Conservation (phyloP, 2,888 invertebrate genomes). For the Sminthurides aquaticus region DNA sequence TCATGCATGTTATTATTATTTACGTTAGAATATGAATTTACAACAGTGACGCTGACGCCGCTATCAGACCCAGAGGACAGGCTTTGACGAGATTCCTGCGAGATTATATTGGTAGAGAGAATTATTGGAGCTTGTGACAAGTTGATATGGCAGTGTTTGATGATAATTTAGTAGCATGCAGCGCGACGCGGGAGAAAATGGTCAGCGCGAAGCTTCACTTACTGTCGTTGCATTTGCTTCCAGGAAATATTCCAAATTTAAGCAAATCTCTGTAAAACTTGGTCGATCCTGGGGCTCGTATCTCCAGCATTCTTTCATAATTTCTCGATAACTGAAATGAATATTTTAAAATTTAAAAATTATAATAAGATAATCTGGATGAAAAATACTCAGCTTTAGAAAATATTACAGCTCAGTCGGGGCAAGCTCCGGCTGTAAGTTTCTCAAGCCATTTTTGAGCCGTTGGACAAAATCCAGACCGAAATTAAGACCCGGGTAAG, state of each 20-base stretch:
- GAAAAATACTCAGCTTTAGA: neutral
- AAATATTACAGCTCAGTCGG: slow-evolving; percentile 8
- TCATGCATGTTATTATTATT: too few species aligned
- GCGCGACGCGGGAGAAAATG: neutral
- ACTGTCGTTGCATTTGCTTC: neutral
- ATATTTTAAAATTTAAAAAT: too few species aligned
- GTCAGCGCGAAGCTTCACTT: neutral
- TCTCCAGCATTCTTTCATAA: slow-evolving; percentile 24
- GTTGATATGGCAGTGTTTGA: too few species aligned
- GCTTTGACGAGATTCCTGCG: slow-evolving; percentile 13
- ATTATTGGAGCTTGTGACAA: neutral
- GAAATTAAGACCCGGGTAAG: slow-evolving; percentile 13
- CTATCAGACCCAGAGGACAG: slow-evolving; percentile 5
- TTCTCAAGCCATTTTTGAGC: slow-evolving; percentile 7
- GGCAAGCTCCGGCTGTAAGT: slow-evolving; percentile 1
- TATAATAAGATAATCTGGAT: neutral
- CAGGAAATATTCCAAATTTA: slow-evolving; percentile 9
- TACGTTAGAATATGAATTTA: too few species aligned
- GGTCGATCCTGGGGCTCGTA: slow-evolving; percentile 20
- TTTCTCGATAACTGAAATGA: slow-evolving; percentile 16
- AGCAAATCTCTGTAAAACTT: slow-evolving; percentile 19
- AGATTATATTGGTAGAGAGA: neutral
- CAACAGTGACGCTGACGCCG: neutral
- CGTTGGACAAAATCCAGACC: slow-evolving; percentile 11
- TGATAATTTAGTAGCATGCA: too few species aligned